These are phyloP conservation scores for Dolomedes plantarius DNA, from an alignment of 2,888 invertebrate species.

Conservation along the genomic window DNA sequence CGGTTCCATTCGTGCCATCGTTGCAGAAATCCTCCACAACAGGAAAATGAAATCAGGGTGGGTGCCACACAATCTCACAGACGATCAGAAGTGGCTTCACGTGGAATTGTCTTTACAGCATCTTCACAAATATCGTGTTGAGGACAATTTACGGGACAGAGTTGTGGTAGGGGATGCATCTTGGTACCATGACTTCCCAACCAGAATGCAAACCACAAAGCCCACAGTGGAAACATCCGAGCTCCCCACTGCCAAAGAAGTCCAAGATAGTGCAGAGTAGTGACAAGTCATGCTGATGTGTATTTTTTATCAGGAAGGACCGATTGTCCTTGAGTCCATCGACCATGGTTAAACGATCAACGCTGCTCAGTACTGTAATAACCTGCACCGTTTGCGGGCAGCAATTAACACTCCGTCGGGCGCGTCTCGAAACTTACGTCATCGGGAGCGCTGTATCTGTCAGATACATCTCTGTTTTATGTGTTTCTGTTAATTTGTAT, in stretches of 20 bases:
- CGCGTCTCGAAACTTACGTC: too few species aligned
- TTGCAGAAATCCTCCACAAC: too few species aligned
- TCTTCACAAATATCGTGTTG: neutral
- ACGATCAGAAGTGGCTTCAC: conserved; percentile 26
- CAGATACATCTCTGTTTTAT: too few species aligned
- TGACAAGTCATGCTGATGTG: neutral
- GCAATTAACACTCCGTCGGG: too few species aligned
- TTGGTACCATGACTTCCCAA: conserved; percentile 75
- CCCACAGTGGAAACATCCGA: too few species aligned
- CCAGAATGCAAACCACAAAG: conserved; percentile 75
- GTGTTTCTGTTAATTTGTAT: too few species aligned
- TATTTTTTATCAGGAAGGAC: neutral
- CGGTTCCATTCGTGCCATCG: too few species aligned
- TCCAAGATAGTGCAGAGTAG: too few species aligned
- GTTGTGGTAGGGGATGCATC: conserved; percentile 74
- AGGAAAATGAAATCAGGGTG: too few species aligned
- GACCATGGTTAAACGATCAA: conserved; percentile 1
- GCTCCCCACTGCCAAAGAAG: too few species aligned
- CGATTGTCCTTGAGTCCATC: conserved; percentile 13
- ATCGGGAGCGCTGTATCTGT: too few species aligned
- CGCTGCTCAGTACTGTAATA: conserved; percentile 11
- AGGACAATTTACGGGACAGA: neutral
- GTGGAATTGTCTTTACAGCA: conserved; percentile 4
- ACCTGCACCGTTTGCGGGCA: neutral
- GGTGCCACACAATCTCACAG: neutral